Evolutionary conservation across 64 coral and sea anemone genomes (phyloP), one percentile per base, ranked within the genome.

Genomic region (Catalaphyllia jardinei): DNA sequence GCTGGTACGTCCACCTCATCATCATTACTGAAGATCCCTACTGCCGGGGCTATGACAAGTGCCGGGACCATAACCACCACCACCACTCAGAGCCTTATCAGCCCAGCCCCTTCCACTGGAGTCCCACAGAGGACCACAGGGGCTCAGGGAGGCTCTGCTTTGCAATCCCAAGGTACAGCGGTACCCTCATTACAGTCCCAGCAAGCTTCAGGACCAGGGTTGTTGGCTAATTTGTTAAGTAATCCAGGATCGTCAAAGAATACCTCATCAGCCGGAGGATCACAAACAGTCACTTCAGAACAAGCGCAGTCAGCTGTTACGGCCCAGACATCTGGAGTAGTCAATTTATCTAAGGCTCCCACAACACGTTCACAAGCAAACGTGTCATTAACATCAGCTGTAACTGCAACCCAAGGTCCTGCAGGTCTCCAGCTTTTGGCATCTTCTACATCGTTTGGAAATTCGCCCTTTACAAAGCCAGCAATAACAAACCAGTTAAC

Each of bases 41-140:
- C 60, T 71, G 81, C 22, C 10, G 19, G 24, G 69, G 33, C 39
- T 85, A 38, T 51, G 38, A 71, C 19, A 10, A 85, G n/a, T 10
- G 71, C 9, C 5, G 63, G 62, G 27, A 85, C 62, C 5, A 38
- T 71, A 38, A 71, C 81, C 24, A 79, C 76, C 4, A 67, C 62
- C 39, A 85, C 81, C 20, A 71, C 81, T 14, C 81, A 85, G n/a
- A 85, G 81, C 13, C 33, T 85, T 10, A 39, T 85, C 31, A 22
- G 63, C 65, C 81, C 81, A 28, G 20, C 22, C 14, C 39, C 46
- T 24, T 8, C 62, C 42, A 52, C 63, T 8, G 81, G 81, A 71
- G 11, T 25, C 25, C 81, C 81, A 51, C 31, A 51, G n/a, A 20
- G 38, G 67, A 71, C 81, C 81, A 83, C 80, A 67, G 29, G 61